phyloP scores from a whole-genome alignment of 2,113 vertebrate species.

The Pollachius pollachius region DNA sequence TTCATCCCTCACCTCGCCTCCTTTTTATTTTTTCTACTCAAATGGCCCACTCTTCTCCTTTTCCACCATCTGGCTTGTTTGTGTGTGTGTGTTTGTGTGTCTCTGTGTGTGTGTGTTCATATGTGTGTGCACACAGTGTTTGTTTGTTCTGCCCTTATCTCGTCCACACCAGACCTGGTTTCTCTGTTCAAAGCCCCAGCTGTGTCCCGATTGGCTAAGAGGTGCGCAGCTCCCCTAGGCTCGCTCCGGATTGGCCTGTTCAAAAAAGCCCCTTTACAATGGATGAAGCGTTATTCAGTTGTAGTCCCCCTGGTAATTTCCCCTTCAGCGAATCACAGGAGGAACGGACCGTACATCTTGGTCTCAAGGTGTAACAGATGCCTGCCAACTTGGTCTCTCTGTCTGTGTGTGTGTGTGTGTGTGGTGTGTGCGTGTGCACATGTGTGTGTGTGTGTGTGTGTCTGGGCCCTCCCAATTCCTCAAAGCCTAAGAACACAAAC shows the following conservation, averaged over 20 bases:
- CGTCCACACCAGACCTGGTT: conserved; percentile 68
- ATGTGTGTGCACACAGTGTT: conserved; percentile 31
- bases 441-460: too few species aligned
- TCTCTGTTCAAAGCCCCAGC: conserved; percentile 61
- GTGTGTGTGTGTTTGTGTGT: conserved; percentile 15
- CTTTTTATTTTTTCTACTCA: conserved; percentile 22
- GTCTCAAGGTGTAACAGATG: conserved; percentile 23
- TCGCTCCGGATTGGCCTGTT: conserved; percentile 57
- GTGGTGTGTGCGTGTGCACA: too few species aligned
- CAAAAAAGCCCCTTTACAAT: conserved; percentile 37
- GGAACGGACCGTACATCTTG: conserved; percentile 34
- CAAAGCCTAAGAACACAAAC: too few species aligned
- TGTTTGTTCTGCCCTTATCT: conserved; percentile 71
- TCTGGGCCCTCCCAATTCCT: too few species aligned
- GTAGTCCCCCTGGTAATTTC: conserved; percentile 47
- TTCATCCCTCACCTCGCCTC: conserved; percentile 43
- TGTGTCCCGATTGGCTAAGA: conserved; percentile 60
- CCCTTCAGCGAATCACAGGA: conserved; percentile 40
- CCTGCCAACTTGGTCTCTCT: not conserved
- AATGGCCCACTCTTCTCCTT: conserved; percentile 7
- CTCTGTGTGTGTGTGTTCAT: conserved; percentile 21
- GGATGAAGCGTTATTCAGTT: conserved; percentile 48
- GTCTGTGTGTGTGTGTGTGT: not conserved
- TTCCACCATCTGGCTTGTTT: not conserved
- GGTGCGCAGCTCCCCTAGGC: conserved; percentile 48